phyloP scores from a whole-genome alignment of 2,888 invertebrate genomes.

The Melanophora roralis region DNA sequence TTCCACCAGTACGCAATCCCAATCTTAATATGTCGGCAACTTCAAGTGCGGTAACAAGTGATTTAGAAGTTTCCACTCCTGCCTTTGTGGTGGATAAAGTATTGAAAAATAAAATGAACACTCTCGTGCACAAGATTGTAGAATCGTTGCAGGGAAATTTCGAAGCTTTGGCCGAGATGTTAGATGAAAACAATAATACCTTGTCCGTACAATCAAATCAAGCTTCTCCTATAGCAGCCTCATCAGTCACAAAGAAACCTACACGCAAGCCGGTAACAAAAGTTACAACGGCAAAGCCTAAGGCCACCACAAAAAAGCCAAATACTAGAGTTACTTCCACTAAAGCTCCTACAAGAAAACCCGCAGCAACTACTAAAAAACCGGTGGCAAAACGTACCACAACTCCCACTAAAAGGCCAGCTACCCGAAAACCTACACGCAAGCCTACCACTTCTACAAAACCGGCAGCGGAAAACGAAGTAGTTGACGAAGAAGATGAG shows the following conservation, averaged over 20 bases:
- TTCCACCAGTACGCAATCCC: slow-evolving; percentile 91
- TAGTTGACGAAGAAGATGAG: slow-evolving; percentile 73
- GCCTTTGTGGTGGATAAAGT: slow-evolving; percentile 86
- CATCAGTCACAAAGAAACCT: slow-evolving; percentile 66
- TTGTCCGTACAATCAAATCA: slow-evolving; percentile 67
- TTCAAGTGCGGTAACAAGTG: slow-evolving; percentile 79
- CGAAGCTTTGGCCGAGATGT: slow-evolving; percentile 87
- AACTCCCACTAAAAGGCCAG: slow-evolving; percentile 77
- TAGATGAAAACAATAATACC: slow-evolving; percentile 79
- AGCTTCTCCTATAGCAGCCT: slow-evolving; percentile 44
- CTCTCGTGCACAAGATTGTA: slow-evolving; percentile 89
- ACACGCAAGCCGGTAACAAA: slow-evolving; percentile 74
- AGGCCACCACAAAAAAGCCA: slow-evolving; percentile 69
- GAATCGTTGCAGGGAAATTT: slow-evolving; percentile 90
- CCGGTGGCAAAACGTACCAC: slow-evolving; percentile 71
- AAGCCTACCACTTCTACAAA: slow-evolving; percentile 71
- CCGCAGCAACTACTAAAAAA: slow-evolving; percentile 68
- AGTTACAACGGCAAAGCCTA: slow-evolving; percentile 63
- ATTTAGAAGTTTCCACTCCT: slow-evolving; percentile 86
- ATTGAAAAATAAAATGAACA: slow-evolving; percentile 87
- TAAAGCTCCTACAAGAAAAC: slow-evolving; percentile 67
- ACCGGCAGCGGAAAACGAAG: slow-evolving; percentile 69
- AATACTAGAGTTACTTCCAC: slow-evolving; percentile 69
- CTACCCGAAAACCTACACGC: slow-evolving; percentile 69
- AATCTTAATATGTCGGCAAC: slow-evolving; percentile 84